A percentile compares a stretch with the other conserved stretches of the same genome.
Evolutionary conservation across 2,113 vertebrate species (phyloP).

Genomic region (Salvelinus alpinus): DNA sequence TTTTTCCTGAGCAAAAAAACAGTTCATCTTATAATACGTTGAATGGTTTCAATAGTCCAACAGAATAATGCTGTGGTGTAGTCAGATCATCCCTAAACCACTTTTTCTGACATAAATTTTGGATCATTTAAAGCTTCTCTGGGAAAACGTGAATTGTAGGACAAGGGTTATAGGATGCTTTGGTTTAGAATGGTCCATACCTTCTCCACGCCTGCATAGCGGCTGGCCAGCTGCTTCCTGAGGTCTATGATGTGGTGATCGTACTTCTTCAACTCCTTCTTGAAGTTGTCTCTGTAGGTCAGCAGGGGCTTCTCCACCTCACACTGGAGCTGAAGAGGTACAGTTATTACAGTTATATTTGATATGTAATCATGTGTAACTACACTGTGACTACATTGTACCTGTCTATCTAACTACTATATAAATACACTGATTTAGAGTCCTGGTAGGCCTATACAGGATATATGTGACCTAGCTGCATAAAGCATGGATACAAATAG

Average conservation of each 20-base stretch:
- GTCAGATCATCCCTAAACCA: neutral
- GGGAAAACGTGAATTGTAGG: neutral
- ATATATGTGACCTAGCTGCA: neutral
- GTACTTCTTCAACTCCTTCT: slow-evolving; percentile 98
- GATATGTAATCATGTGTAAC: neutral
- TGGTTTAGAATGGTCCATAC: slow-evolving; percentile 59
- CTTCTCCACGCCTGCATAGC: slow-evolving; percentile 91
- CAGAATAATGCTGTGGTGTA: neutral
- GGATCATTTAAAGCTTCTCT: neutral
- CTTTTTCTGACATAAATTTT: neutral
- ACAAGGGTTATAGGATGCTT: neutral
- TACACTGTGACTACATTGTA: neutral
- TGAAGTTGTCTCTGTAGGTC: slow-evolving; percentile 92
- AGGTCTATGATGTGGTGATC: slow-evolving; percentile 95
- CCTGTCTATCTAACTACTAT: neutral
- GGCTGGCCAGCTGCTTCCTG: slow-evolving; percentile 91
- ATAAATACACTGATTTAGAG: too few species aligned
- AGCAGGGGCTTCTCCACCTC: slow-evolving; percentile 95
- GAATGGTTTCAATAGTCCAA: neutral
- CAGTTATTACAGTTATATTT: neutral
- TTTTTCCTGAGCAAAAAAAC: neutral
- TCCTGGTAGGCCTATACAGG: too few species aligned
- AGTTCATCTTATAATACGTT: neutral
- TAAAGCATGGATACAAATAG: neutral
- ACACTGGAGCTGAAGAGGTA: neutral